These are phyloP conservation scores for Nowickia ferox DNA, from an alignment of 2,888 invertebrate species.

Conservation along the genomic window DNA sequence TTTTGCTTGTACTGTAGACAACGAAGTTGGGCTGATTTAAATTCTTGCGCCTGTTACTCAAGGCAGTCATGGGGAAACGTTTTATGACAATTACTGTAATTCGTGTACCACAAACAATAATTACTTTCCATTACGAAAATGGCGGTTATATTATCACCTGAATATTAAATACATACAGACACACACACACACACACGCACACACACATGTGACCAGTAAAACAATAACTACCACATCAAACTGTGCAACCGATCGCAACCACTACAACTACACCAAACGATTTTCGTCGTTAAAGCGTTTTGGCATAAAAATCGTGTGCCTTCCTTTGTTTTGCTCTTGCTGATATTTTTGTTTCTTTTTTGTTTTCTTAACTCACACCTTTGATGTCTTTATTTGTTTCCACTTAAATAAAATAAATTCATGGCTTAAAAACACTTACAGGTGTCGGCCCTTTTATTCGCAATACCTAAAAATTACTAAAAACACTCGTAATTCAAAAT, in stretches of 20 bases:
- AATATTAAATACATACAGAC: conserved; percentile 77
- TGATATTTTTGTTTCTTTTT: conserved; percentile 25
- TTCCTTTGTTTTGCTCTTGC: conserved; percentile 1
- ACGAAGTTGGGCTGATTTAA: conserved; percentile 64
- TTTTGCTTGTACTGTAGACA: conserved; percentile 15
- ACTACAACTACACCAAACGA: background rate
- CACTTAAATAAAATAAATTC: conserved; percentile 69
- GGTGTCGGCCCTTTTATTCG: conserved; percentile 67
- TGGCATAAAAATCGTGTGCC: conserved; percentile 26
- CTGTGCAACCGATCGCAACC: conserved; percentile 36
- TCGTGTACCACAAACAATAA: conserved; percentile 81
- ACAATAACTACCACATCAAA: conserved; percentile 14
- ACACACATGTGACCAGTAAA: conserved; percentile 43
- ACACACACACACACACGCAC: conserved; percentile 71
- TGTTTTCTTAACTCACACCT: conserved; percentile 58
- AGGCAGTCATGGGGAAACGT: conserved; percentile 82
- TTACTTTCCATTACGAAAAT: conserved; percentile 83
- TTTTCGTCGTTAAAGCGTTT: conserved; percentile 21
- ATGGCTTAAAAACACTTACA: conserved; percentile 67
- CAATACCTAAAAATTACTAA: background rate
- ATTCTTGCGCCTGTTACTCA: conserved; percentile 75
- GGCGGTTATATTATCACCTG: conserved; percentile 83
- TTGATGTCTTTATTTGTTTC: conserved; percentile 72
- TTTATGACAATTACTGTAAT: conserved; percentile 82
- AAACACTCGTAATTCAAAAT: conserved; percentile 38